Conservation (phyloP, 1,140 invertebrate species). For the Cherax quadricarinatus region DNA sequence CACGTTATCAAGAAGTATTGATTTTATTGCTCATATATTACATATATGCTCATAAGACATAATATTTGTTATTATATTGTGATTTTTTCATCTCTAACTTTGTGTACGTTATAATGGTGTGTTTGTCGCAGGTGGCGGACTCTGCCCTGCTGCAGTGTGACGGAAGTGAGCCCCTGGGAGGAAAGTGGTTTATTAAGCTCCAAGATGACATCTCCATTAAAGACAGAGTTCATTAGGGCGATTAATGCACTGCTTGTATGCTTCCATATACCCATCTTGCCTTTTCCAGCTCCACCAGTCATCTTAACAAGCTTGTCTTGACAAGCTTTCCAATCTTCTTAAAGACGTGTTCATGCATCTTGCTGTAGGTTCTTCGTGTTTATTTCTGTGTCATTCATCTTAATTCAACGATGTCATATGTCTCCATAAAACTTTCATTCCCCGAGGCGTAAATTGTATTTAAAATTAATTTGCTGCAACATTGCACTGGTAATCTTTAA, state of each 20-base stretch:
- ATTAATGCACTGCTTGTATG: background rate
- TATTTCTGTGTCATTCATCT: too few species aligned
- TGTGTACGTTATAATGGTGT: too few species aligned
- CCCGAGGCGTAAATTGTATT: too few species aligned
- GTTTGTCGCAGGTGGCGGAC: slow-evolving; percentile 1
- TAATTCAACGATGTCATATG: too few species aligned
- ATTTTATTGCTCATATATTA: too few species aligned
- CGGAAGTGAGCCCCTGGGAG: slow-evolving; percentile 6
- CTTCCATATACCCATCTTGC: background rate
- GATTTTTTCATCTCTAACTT: too few species aligned
- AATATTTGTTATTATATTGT: too few species aligned
- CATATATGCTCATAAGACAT: too few species aligned
- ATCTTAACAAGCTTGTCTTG: background rate
- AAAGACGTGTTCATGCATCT: background rate
- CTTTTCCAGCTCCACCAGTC: background rate
- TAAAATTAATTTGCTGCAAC: too few species aligned
- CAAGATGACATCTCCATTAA: background rate
- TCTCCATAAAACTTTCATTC: too few species aligned
- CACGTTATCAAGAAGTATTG: too few species aligned
- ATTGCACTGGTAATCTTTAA: too few species aligned
- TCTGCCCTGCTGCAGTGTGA: slow-evolving; percentile 3
- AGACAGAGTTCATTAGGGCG: background rate
- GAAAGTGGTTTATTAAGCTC: slow-evolving; percentile 30
- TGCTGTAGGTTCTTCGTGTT: background rate
- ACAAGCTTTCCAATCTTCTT: background rate